Evolutionary conservation across 2,113 vertebrate genomes (phyloP).

Genomic region (Andinoacara biseriatus): DNA sequence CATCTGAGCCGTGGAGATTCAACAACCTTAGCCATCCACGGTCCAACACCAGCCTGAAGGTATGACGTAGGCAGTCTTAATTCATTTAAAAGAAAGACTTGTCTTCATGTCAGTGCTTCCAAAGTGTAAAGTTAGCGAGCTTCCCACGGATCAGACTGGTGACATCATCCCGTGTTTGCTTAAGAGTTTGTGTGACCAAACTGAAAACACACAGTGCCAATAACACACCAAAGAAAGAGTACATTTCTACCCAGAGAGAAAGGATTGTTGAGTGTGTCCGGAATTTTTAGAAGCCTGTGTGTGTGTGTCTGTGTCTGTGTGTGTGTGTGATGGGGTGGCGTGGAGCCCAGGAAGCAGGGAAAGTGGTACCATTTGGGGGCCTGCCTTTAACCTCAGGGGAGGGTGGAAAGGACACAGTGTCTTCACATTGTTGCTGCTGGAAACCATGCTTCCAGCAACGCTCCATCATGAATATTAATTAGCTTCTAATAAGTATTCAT

Average conservation of each 20-base stretch:
- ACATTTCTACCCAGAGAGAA: slow-evolving; percentile 52
- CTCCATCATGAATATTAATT: slow-evolving; percentile 72
- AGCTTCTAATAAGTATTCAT: slow-evolving; percentile 31
- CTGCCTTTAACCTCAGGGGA: slow-evolving; percentile 56
- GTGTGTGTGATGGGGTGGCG: slow-evolving; percentile 41
- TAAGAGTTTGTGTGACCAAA: slow-evolving; percentile 39
- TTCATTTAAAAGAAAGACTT: background rate
- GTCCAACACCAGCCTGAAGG: slow-evolving; percentile 95
- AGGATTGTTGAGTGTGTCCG: slow-evolving; percentile 53
- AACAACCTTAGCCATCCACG: slow-evolving; percentile 89
- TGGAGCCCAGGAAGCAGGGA: slow-evolving; percentile 60
- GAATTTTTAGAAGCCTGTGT: slow-evolving; percentile 67
- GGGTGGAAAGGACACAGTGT: slow-evolving; percentile 59
- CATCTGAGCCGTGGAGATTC: slow-evolving; percentile 91
- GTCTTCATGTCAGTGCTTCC: background rate
- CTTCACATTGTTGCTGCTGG: slow-evolving; percentile 69
- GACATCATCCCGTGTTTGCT: slow-evolving; percentile 58
- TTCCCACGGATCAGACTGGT: slow-evolving; percentile 60
- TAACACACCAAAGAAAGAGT: slow-evolving; percentile 39
- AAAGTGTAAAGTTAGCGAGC: slow-evolving; percentile 14
- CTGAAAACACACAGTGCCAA: slow-evolving; percentile 34
- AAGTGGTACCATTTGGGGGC: slow-evolving; percentile 69
- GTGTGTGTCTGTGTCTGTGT: background rate
- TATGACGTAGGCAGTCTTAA: slow-evolving; percentile 50
- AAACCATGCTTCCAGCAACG: slow-evolving; percentile 44